phyloP scores from a whole-genome alignment of 2,113 vertebrate species.

The Garra rufa region DNA sequence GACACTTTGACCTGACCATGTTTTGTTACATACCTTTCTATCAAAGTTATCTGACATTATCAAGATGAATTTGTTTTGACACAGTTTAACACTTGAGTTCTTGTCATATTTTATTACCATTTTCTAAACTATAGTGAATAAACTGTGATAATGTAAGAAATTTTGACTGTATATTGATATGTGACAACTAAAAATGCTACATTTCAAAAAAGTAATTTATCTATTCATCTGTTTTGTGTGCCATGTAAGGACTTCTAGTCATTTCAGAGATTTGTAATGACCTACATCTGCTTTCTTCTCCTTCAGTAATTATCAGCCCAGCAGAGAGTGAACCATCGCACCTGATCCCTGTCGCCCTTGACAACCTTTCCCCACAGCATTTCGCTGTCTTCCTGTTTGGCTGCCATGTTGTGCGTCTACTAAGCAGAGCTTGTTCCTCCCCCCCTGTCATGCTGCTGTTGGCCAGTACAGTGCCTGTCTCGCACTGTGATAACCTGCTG shows the following conservation, averaged over 20 bases:
- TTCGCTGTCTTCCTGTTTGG: constrained; percentile 80
- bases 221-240: neutral
- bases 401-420: constrained; percentile 74
- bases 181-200: neutral
- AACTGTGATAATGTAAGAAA: too few species aligned
- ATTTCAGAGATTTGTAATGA: neutral
- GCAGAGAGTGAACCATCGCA: constrained; percentile 38
- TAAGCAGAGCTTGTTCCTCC: constrained; percentile 66
- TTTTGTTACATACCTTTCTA: too few species aligned
- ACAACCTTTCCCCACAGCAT: constrained; percentile 76
- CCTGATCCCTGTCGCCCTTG: constrained; percentile 74
- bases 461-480: constrained; percentile 74
- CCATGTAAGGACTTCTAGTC: neutral
- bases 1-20: too few species aligned
- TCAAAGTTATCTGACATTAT: too few species aligned
- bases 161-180: neutral
- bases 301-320: constrained; percentile 49
- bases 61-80: too few species aligned
- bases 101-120: too few species aligned
- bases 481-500: constrained; percentile 57
- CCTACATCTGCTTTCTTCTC: constrained; percentile 23
- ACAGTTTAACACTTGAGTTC: too few species aligned
- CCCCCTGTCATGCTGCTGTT: constrained; percentile 74
- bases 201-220: neutral
- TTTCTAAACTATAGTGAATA: too few species aligned